phyloP scores from a whole-genome alignment of 2,888 invertebrate genomes.

The Yponomeuta plumbellus region DNA sequence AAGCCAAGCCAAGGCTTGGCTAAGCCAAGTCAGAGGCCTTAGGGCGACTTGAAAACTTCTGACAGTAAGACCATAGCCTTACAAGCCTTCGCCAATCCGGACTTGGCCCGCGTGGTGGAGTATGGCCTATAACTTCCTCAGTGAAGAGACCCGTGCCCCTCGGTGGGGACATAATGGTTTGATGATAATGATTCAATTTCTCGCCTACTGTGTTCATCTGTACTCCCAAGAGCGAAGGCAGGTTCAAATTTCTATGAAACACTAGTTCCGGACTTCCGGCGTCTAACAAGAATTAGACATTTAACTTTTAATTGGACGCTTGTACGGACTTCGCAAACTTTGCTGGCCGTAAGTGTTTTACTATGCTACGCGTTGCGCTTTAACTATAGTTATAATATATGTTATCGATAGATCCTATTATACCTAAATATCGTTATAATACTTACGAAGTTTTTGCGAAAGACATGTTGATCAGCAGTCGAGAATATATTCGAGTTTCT shows the following conservation, averaged over 20 bases:
- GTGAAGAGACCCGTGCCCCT: too few species aligned
- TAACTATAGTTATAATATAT: not conserved
- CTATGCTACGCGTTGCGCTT: conserved; percentile 47
- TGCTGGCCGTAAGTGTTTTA: conserved; percentile 65
- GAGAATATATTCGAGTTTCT: too few species aligned
- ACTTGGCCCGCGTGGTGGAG: too few species aligned
- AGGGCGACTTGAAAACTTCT: too few species aligned
- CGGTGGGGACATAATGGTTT: too few species aligned
- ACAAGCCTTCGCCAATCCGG: too few species aligned
- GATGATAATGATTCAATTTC: too few species aligned
- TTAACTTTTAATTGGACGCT: conserved; percentile 76
- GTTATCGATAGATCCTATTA: not conserved
- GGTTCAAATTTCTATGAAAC: conserved; percentile 13
- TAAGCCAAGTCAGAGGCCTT: too few species aligned
- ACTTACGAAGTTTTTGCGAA: not conserved
- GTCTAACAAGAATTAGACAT: conserved; percentile 74
- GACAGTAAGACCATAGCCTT: too few species aligned
- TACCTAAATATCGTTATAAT: not conserved
- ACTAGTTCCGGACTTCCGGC: conserved; percentile 64
- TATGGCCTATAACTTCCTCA: too few species aligned
- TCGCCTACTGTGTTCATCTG: not conserved
- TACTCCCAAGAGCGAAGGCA: not conserved
- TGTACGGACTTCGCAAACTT: conserved; percentile 70
- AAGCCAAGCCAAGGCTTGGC: too few species aligned
- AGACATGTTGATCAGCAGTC: not conserved